A percentile compares a stretch with the other conserved stretches of the same genome.
phyloP scores from a whole-genome alignment of 1,140 invertebrate species.

The Episyrphus balteatus region DNA sequence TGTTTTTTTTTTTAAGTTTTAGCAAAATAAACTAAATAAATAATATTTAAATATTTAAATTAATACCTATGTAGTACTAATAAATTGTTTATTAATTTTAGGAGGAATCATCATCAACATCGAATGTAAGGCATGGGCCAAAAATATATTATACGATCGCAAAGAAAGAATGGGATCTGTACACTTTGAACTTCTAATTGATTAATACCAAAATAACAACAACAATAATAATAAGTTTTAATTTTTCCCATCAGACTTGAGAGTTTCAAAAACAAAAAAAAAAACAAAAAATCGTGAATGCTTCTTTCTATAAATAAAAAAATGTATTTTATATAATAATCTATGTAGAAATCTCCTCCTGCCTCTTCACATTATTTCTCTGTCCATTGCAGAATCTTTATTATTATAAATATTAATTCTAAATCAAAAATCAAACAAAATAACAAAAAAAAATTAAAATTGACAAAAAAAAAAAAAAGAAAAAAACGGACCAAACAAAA shows the following conservation, averaged over 20 bases:
- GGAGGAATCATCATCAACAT: slow-evolving; percentile 78
- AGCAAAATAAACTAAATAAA: too few relatives aligned
- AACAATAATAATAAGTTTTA: slow-evolving; percentile 5
- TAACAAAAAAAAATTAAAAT: too few relatives aligned
- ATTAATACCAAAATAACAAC: slow-evolving; percentile 54
- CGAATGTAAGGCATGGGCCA: slow-evolving; percentile 83
- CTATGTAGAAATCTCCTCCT: too few relatives aligned
- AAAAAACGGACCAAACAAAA: too few relatives aligned
- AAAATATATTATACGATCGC: slow-evolving; percentile 70
- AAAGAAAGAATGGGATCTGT: slow-evolving; percentile 71
- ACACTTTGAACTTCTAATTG: slow-evolving; percentile 81
- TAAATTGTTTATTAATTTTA: slow-evolving; percentile 34
- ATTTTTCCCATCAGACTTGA: slow-evolving; percentile 1
- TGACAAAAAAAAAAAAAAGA: too few relatives aligned
- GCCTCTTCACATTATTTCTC: too few relatives aligned
- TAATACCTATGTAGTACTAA: neutral
- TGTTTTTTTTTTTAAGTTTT: neutral
- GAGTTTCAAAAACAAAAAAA: slow-evolving; percentile 1
- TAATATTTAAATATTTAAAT: too few relatives aligned
- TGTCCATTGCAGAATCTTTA: too few relatives aligned
- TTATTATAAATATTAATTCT: too few relatives aligned
- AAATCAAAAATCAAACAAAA: too few relatives aligned
- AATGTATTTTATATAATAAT: too few relatives aligned
- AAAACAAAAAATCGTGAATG: neutral
- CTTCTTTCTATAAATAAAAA: too few relatives aligned